Percentiles rank a stretch among this genome's conserved stretches.
Evolutionary conservation across 2,888 invertebrate genomes (phyloP).

Genomic region (Catocala nupta): DNA sequence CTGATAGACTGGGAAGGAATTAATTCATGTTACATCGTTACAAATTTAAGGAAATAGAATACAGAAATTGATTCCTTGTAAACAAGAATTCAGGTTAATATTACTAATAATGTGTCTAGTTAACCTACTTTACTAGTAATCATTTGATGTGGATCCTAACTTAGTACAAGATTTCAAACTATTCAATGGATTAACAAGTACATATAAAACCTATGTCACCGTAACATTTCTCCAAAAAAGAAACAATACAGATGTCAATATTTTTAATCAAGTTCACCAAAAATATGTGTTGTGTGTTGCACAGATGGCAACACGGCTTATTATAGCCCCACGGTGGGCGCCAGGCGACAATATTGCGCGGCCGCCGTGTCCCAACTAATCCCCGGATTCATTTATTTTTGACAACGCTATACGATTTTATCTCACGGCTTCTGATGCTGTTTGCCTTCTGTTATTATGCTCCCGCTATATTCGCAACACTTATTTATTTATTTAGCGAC

Average conservation of each 20-base stretch:
- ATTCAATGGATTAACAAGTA: too few relatives aligned
- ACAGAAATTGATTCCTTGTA: too few relatives aligned
- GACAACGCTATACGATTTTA: slow-evolving; percentile 88
- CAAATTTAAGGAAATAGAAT: too few relatives aligned
- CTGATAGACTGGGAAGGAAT: too few relatives aligned
- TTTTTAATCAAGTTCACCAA: slow-evolving; percentile 49
- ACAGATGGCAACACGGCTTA: slow-evolving; percentile 69
- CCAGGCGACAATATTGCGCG: slow-evolving; percentile 82
- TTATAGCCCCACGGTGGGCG: slow-evolving; percentile 77
- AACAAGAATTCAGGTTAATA: too few relatives aligned
- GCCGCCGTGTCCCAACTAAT: slow-evolving; percentile 84
- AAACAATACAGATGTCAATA: slow-evolving; percentile 17
- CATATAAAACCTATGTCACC: too few relatives aligned
- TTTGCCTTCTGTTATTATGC: slow-evolving; percentile 86
- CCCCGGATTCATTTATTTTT: slow-evolving; percentile 87
- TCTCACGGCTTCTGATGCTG: slow-evolving; percentile 87
- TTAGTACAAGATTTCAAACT: too few relatives aligned
- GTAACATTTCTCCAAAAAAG: too few relatives aligned
- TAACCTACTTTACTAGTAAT: too few relatives aligned
- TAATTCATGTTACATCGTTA: too few relatives aligned
- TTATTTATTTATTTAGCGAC: slow-evolving; percentile 85
- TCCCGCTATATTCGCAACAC: slow-evolving; percentile 81
- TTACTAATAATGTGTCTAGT: too few relatives aligned
- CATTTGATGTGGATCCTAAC: too few relatives aligned
- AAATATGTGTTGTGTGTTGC: slow-evolving; percentile 44